These are phyloP conservation scores for Talpa occidentalis DNA, from an alignment of 2,113 vertebrate genomes.

Conservation along the genomic window DNA sequence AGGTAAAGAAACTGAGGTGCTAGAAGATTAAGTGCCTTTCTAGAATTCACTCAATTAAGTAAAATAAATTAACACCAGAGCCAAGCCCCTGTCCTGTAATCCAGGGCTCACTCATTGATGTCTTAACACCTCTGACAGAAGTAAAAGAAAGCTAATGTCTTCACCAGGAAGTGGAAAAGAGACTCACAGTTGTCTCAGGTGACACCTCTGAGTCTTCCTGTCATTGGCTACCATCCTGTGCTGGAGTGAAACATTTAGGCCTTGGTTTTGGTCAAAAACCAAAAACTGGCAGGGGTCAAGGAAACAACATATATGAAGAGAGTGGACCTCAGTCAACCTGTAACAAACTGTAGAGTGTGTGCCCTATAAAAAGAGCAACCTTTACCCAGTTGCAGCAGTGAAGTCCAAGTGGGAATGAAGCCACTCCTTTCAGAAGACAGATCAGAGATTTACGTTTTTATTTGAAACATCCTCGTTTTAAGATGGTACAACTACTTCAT, in stretches of 20 bases:
- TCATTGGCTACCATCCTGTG: neutral
- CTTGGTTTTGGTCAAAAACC: neutral
- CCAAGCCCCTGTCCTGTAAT: neutral
- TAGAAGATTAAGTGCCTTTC: neutral
- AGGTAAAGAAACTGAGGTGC: constrained; percentile 18
- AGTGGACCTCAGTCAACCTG: neutral
- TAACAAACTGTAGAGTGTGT: neutral
- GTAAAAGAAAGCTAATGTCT: neutral
- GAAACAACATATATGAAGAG: neutral
- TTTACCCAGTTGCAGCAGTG: neutral
- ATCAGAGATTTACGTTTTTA: neutral
- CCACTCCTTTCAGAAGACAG: neutral
- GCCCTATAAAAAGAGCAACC: neutral
- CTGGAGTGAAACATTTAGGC: neutral
- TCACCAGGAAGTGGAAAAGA: neutral
- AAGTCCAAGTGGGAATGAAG: neutral
- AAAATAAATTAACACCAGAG: neutral
- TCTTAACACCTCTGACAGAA: neutral
- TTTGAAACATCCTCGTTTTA: constrained; percentile 27
- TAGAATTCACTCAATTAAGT: constrained; percentile 32
- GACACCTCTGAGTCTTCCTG: too few relatives aligned
- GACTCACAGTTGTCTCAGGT: neutral
- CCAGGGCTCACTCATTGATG: neutral
- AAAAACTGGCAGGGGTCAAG: neutral
- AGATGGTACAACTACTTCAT: neutral